Evolutionary conservation across 2,888 invertebrate genomes (phyloP), one percentile per base, ranked within the genome.

Genomic region (Microplitis manilae): DNA sequence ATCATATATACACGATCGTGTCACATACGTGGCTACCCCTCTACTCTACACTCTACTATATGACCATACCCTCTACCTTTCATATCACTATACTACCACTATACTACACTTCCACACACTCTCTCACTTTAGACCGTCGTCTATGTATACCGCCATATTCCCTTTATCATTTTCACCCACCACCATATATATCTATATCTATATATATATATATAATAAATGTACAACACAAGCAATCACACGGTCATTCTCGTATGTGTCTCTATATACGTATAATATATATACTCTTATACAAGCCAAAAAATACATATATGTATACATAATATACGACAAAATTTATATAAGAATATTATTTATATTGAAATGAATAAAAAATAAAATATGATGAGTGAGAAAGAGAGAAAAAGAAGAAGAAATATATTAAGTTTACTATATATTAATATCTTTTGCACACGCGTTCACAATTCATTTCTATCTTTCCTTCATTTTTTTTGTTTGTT

Each of bases 331-430:
- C 2, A 13, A 50, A 50, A 50, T 30, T 30, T 30, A 30, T 30
- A 30, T 30, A 30, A 30, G 30, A 30, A 30, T 30, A 30, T 30
- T 30, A 30, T 30, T 30, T 30, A 30, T 30, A 30, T 30, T 30
- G 30, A 30, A 30, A 30, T 30, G 30, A 30, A 30, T 30, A 30
- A 30, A 30, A 30, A 30, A 30, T 2, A 30, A 30, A 30, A 39
- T 69, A n/a, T 50, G 17, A 50, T 1, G 41, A 50, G 50, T 30
- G n/a, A n/a, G 20, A 30, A 15, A n/a, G 13, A 39, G 30, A 65
- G 38, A 20, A 65, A 30, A 65, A 9, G 30, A 30, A 65, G 65
- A 65, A 65, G 30, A 62, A 62, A 7, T 62, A n/a, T 62, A 62
- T 15, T n/a, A n/a, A 15, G n/a, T 62, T 17, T 6, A n/a, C 17